Conservation (phyloP, 2,888 invertebrate genomes). For the Boloria selene region DNA sequence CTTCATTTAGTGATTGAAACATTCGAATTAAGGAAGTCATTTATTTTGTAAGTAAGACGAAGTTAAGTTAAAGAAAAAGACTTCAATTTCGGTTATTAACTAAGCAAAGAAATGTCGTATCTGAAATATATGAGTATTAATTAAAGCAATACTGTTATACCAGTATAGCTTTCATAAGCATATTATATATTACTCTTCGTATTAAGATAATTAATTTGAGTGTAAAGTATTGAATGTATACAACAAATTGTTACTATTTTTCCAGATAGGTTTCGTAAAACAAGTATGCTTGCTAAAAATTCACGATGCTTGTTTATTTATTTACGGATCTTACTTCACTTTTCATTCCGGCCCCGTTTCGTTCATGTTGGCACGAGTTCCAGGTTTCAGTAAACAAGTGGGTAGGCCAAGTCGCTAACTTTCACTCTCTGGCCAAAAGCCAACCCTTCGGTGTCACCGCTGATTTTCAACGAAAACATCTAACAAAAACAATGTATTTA, state of each 20-base stretch:
- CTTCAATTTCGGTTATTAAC: no score
- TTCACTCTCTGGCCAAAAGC: conserved; percentile 73
- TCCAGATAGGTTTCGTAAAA: conserved; percentile 42
- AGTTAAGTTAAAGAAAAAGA: conserved; percentile 11
- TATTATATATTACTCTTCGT: no score
- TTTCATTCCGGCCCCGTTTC: conserved; percentile 59
- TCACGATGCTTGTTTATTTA: conserved; percentile 64
- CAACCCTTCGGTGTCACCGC: conserved; percentile 52
- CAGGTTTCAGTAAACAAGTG: conserved; percentile 66
- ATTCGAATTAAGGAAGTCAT: conserved; percentile 18
- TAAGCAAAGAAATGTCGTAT: no score
- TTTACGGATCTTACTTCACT: conserved; percentile 57
- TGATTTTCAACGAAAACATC: conserved; percentile 65
- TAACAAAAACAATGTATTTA: conserved; percentile 69
- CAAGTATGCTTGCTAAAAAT: conserved; percentile 47
- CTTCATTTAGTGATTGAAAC: conserved; percentile 38
- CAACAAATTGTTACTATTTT: background rate
- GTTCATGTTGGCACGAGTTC: conserved; percentile 57
- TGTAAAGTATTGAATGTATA: background rate
- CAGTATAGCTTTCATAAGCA: no score
- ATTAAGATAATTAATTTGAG: no score
- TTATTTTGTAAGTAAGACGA: conserved; percentile 25
- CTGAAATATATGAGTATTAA: no score
- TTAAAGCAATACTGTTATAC: no score
- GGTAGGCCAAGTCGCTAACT: conserved; percentile 75